Base-by-base conservation (phyloP, 2,888 invertebrate genomes). In the Sesia apiformis region DNA sequence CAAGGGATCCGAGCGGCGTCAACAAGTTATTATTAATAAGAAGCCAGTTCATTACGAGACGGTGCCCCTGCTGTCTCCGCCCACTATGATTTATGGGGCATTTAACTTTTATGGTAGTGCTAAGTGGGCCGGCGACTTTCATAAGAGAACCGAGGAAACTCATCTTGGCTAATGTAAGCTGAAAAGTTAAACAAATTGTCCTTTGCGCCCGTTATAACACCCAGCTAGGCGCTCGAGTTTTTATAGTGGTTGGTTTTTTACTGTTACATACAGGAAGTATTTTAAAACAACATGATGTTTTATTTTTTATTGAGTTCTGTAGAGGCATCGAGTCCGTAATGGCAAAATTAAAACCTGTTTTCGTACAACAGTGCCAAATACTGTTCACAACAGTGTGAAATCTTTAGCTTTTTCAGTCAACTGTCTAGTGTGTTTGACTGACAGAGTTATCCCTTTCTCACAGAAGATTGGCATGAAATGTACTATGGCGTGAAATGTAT, bases 41-140 rank as follows among this genome's bases (percentile, higher is more conserved):
- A 69, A 71, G 74, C 65, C 76, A 67, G 81, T 81, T 83, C 74
- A 83, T 82, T 83, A 80, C 64, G 58, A 57, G 63, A 57, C 63
- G 67, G 63, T 65, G 70, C 66, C 63, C 58, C 55, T 57, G 65
- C 73, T 72, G 78, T 76, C 77, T 64, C 70, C 74, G 62, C 69
- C 67, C 65, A 69, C 76, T 70, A 79, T 85, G 84, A 86, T 84
- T 86, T 84, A 86, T 83, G 76, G 69, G 64, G 70, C 81, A 83
- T 85, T 86, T 83, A 82, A 84, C 81, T 86, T 86, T 86, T 84
- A 84, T 84, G 82, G 78, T 78, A 69, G 76, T 74, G 81, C 81
- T 85, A 86, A 85, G 84, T 84, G 82, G 81, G 71, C 67, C 67
- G 67, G 65, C 65, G 77, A 76, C 75, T 81, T 80, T 78, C 74